Percentiles rank a stretch among this genome's conserved stretches.
These are phyloP conservation scores for Drosophila mayri DNA, from an alignment of 1,140 invertebrate species.

Conservation along the genomic window DNA sequence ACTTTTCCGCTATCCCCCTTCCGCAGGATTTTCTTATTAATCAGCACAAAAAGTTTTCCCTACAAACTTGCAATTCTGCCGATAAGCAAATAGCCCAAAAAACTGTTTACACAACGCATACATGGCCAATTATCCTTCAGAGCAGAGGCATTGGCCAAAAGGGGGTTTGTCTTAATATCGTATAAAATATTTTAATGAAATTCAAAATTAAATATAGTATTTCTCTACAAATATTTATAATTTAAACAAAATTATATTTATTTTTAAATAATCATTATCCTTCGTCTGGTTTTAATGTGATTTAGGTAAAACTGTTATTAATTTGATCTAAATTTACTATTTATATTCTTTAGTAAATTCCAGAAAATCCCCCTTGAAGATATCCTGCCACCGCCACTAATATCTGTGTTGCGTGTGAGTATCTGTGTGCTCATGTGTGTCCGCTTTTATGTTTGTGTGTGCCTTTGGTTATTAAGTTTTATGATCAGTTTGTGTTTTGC, in stretches of 20 bases:
- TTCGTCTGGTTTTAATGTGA: too few species aligned
- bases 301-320: background rate
- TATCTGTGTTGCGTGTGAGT: background rate
- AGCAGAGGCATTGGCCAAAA: background rate
- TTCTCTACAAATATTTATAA: too few species aligned
- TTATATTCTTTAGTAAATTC: background rate
- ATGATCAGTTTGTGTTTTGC: constrained; percentile 82
- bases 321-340: background rate
- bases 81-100: constrained; percentile 81
- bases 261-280: too few species aligned
- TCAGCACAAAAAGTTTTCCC: constrained; percentile 78
- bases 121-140: constrained; percentile 47
- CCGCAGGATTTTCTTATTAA: constrained; percentile 69
- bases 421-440: constrained; percentile 16
- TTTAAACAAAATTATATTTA: too few species aligned
- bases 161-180: too few species aligned
- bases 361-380: background rate
- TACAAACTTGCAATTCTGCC: constrained; percentile 70
- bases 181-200: background rate
- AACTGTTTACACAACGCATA: constrained; percentile 67
- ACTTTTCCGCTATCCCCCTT: background rate
- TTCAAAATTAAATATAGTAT: too few species aligned
- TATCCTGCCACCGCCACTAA: background rate
- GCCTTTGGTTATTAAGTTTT: constrained; percentile 78
- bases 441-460: constrained; percentile 34